Evolutionary conservation across 1,140 invertebrate species (phyloP).

Genomic region (Pentalonia nigronervosa): DNA sequence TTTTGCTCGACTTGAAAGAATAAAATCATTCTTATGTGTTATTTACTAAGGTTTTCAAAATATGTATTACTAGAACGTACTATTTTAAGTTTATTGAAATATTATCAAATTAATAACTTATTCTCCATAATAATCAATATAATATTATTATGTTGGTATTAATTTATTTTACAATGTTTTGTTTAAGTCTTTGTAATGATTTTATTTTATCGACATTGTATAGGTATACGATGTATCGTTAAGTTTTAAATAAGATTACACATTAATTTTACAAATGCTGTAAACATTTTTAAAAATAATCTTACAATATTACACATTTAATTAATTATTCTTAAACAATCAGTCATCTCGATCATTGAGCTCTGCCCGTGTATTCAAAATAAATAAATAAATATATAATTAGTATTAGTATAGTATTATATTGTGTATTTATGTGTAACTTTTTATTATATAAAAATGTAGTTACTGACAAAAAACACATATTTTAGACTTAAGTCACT

Average conservation of each 20-base stretch:
- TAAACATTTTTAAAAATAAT: background rate
- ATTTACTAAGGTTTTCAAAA: background rate
- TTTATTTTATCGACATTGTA: background rate
- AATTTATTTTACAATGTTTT: background rate
- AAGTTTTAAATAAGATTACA: background rate
- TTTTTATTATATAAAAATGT: background rate
- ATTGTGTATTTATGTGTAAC: background rate
- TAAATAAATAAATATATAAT: background rate
- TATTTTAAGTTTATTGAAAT: background rate
- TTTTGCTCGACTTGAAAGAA: background rate
- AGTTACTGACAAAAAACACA: background rate
- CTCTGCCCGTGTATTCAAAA: no score
- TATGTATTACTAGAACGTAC: background rate
- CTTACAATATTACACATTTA: no score
- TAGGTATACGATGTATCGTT: background rate
- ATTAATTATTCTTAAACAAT: no score
- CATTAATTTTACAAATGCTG: background rate
- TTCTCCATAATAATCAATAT: background rate
- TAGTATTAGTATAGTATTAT: background rate
- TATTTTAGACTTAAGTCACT: background rate
- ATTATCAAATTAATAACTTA: background rate
- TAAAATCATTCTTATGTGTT: background rate
- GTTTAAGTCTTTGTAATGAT: background rate
- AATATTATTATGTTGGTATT: background rate
- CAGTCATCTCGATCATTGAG: no score